Evolutionary conservation across 2,113 vertebrate species (phyloP), one percentile per base, ranked within the genome.

Genomic region (Halichoeres trimaculatus): DNA sequence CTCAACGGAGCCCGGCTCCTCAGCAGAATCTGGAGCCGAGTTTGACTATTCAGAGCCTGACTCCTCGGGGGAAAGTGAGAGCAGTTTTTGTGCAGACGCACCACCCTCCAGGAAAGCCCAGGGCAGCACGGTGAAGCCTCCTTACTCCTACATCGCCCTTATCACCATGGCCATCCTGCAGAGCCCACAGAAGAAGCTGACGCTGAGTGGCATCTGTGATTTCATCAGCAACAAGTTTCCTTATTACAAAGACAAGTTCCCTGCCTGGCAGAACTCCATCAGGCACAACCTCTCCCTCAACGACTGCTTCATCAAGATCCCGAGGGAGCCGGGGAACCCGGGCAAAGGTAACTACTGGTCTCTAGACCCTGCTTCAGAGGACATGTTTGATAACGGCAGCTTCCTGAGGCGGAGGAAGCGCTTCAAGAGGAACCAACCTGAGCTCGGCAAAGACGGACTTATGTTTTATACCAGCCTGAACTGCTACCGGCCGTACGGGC

Each of bases 301-400:
- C 74, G 97, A 99, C 93, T 99, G 98, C 77, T 99, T 99, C 87
- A 94, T 99, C 81, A 98, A 98, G 92, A 96, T 97, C 65, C 96
- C 98, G 14, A 93, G 97, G 66, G 96, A 97, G n/a, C 96, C 97
- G 0, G 97, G 97, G 0, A 95, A 97, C 59, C 96, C 96, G 0
- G 98, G 98, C n/a, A 99, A 99, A 82, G 97, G 98, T 61, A 97
- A 95, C 93, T 97, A 98, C 92, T 98, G 98, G 98, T 94, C 95
- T 36, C 90, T 98, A 79, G 95, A 97, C 79, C 96, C 96, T 0
- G 96, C 95, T 1, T 96, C 96, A 1, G 95, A 93, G 84, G 96
- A 95, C 89, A 98, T 98, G 96, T 98, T 98, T 70, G 96, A 95
- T 91, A 95, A 96, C 73, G 96, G 96, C 77, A 97, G 96, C 88